Base-by-base conservation (phyloP, 2,797 vertebrate species). In the Huso huso region DNA sequence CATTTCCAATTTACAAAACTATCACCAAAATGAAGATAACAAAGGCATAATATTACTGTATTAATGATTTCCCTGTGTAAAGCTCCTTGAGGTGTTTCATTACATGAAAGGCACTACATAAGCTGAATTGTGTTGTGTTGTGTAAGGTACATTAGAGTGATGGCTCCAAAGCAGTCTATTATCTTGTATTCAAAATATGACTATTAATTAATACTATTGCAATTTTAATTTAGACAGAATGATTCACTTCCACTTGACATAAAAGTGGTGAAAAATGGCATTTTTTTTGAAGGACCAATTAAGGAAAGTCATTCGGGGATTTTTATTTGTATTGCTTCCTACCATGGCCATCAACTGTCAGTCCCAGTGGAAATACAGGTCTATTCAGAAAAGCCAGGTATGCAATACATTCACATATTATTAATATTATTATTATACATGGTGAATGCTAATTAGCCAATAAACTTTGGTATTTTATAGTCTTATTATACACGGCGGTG, bases 271-370 rank as follows among this genome's bases (percentile, higher is more conserved):
- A 72, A 37, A 49, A 76, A 62, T 48, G 51, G 9, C 71, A 69
- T 91, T 13, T 73, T 73, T 11, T 6, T 89, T 62, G 71, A 67
- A 37, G 83, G 74, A 59, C 72, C 77, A 13, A 58, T 85, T 67
- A 70, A 63, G 51, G 37, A 12, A 53, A 68, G 64, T 12, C 78
- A 84, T 8, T 77, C 73, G 6, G 88, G 89, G 48, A 70, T 79
- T 15, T 89, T 87, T 55, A 61, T 78, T 15, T 90, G 89, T 68
- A 66, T 70, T 10, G 68, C 76, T 62, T 84, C 80, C 10, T 89
- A 86, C 71, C 67, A 72, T 61, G 79, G 69, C 49, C 77, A 84
- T 61, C 62, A 15, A 61, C 73, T 77, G 5, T 63, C 6, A 1
- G 62, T 87, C 65, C 66, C 7, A 67, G 71, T 89, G 18, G 79